Evolutionary conservation across 1,140 invertebrate genomes (phyloP), one percentile per base, ranked within the genome.

Genomic region (Drosophila ohnishii): DNA sequence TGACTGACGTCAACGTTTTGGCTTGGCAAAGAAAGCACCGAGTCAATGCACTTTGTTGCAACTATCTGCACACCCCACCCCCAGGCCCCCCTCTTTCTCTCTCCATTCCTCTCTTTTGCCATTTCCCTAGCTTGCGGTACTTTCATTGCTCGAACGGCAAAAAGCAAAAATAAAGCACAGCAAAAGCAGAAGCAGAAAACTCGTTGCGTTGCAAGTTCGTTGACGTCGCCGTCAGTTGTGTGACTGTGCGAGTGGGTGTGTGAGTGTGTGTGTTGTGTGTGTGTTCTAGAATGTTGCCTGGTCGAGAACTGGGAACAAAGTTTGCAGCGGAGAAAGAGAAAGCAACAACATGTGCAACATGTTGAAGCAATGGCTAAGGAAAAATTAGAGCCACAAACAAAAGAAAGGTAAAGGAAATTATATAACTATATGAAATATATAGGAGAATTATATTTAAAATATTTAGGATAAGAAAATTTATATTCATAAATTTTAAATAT

Each of bases 121-220:
- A 50, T 76, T 32, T 71, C 56, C 63, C 51, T 84, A 65, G 80
- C 50, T 89, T 89, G 81, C 85, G 85, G 85, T 89, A 89, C 85
- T 89, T 89, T 89, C 86, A 85, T 89, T 89, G 82, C 85, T 89
- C 75, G 73, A 84, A 79, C 75, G 69, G 75, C 80, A 58, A 28
- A 28, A 28, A 63, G 48, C 57, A 74, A 61, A 71, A 74, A 61
- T 48, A 72, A 74, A 61, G 39, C 47, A 74, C 42, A 50, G 48
- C 22, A 47, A 63, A 64, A 35, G 42, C 56, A 60, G 59, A n/a
- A 22, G 55, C 47, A 53, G 50, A 57, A 70, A 75, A 83, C 76
- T 84, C 60, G 74, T 78, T 84, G 59, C 60, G 60, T 48, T 73
- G 67, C 70, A 80, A 78, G 79, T 82, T 82, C 79, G 83, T 86